A percentile compares a stretch with the other conserved stretches of the same genome.
Evolutionary conservation across 2,113 vertebrate genomes (phyloP).

Genomic region (Xenopus borealis): DNA sequence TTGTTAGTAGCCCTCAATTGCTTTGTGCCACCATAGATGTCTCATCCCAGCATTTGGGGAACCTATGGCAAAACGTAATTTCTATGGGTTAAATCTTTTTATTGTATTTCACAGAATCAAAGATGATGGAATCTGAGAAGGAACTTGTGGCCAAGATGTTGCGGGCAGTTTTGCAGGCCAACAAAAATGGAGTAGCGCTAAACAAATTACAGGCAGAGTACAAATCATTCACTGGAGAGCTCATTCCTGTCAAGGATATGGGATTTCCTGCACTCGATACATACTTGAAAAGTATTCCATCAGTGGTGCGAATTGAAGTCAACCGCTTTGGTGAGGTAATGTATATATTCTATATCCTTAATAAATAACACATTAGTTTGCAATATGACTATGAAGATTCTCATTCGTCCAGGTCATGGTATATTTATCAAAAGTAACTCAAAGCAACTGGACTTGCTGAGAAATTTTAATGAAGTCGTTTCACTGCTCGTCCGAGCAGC

Average conservation of each 20-base stretch:
- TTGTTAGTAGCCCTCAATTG: no score
- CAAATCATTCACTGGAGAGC: slow-evolving; percentile 77
- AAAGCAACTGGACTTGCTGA: no score
- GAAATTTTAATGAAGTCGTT: no score
- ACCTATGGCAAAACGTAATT: no score
- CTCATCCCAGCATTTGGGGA: no score
- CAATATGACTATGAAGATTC: no score
- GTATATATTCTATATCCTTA: not conserved
- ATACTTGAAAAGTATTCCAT: slow-evolving; percentile 78
- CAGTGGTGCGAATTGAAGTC: slow-evolving; percentile 74
- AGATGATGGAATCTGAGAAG: slow-evolving; percentile 76
- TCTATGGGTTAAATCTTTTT: no score
- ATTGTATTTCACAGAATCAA: slow-evolving; percentile 37
- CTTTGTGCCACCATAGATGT: no score
- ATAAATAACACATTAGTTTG: no score
- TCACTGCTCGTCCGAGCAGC: no score
- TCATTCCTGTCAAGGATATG: slow-evolving; percentile 76
- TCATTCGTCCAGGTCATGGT: no score
- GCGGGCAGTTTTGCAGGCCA: slow-evolving; percentile 81
- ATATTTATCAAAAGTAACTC: no score
- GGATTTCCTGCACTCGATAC: slow-evolving; percentile 73
- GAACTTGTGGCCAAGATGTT: slow-evolving; percentile 79
- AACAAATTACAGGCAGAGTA: slow-evolving; percentile 75
- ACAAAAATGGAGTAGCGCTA: slow-evolving; percentile 75
- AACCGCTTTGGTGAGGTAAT: slow-evolving; percentile 81